phyloP scores from a whole-genome alignment of 2,888 invertebrate species.

The Coenonympha arcania region DNA sequence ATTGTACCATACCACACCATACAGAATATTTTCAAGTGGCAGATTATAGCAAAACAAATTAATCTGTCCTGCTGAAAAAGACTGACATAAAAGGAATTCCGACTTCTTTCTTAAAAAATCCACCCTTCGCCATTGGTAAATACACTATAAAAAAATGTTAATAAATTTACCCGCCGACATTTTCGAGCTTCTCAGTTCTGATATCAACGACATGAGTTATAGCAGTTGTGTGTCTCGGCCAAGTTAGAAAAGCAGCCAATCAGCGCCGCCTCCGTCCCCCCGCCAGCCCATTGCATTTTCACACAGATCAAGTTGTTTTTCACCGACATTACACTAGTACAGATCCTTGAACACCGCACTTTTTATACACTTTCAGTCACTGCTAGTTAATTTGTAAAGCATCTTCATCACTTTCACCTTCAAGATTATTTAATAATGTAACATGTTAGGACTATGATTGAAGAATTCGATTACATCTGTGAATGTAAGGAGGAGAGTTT shows the following conservation, averaged over 20 bases:
- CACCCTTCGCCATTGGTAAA: too few relatives aligned
- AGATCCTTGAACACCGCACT: constrained; percentile 5
- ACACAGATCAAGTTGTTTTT: constrained; percentile 47
- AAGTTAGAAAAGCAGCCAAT: constrained; percentile 42
- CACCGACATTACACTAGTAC: constrained; percentile 52
- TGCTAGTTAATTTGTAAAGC: neutral
- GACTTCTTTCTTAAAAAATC: too few relatives aligned
- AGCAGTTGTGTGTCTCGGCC: constrained; percentile 44
- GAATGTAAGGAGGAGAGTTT: too few relatives aligned
- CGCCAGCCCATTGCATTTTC: constrained; percentile 64
- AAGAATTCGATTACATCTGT: too few relatives aligned
- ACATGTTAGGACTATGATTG: too few relatives aligned
- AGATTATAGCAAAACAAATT: too few relatives aligned
- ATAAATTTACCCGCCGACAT: constrained; percentile 63
- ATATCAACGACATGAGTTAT: constrained; percentile 37
- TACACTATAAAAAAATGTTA: constrained; percentile 11
- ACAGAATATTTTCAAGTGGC: too few relatives aligned
- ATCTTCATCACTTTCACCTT: neutral
- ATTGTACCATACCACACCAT: too few relatives aligned
- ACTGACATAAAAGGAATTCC: too few relatives aligned
- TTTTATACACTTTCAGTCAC: neutral
- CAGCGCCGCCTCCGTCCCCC: constrained; percentile 45
- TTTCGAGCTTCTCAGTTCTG: constrained; percentile 38
- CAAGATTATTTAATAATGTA: neutral
- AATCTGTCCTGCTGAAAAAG: too few relatives aligned